Percentiles rank a stretch among this genome's conserved stretches.
phyloP scores from a whole-genome alignment of 2,888 invertebrate genomes.

The Acanthosepion esculentum region DNA sequence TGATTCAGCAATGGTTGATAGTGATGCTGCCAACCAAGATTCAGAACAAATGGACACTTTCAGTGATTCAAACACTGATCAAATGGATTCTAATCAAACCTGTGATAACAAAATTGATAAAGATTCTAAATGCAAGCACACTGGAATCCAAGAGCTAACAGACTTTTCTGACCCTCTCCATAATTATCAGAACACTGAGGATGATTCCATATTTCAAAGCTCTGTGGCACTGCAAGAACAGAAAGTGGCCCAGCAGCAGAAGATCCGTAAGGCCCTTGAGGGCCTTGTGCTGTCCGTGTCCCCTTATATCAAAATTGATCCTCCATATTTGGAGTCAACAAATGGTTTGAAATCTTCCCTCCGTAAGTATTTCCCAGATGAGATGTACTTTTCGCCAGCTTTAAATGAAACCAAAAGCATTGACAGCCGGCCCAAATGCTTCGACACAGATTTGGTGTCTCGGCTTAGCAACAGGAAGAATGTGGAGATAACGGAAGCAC shows the following conservation, averaged over 20 bases:
- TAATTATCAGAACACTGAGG: conserved; percentile 77
- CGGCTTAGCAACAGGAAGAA: conserved; percentile 56
- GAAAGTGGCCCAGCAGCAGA: conserved; percentile 56
- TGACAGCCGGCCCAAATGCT: conserved; percentile 48
- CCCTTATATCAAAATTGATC: conserved; percentile 87
- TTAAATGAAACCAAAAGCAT: conserved; percentile 43
- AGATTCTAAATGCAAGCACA: conserved; percentile 48
- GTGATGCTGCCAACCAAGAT: conserved; percentile 1
- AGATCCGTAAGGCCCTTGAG: conserved; percentile 84
- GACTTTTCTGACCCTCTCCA: conserved; percentile 83
- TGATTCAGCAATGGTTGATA: conserved; percentile 38
- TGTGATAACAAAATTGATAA: background rate
- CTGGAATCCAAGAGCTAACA: conserved; percentile 57
- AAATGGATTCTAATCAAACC: background rate
- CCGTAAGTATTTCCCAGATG: conserved; percentile 83
- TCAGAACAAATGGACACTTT: background rate
- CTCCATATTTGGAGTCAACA: conserved; percentile 92
- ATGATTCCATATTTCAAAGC: conserved; percentile 72
- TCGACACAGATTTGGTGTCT: conserved; percentile 52
- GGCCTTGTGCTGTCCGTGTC: conserved; percentile 87
- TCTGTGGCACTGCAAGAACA: conserved; percentile 61
- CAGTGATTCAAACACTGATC: background rate
- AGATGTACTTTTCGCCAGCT: conserved; percentile 81
- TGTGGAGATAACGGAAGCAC: conserved; percentile 63
- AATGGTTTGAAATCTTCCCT: conserved; percentile 84